These are phyloP conservation scores for Calyptommatus sinebrachiatus DNA, from an alignment of 2,113 vertebrate genomes.

Conservation along the genomic window DNA sequence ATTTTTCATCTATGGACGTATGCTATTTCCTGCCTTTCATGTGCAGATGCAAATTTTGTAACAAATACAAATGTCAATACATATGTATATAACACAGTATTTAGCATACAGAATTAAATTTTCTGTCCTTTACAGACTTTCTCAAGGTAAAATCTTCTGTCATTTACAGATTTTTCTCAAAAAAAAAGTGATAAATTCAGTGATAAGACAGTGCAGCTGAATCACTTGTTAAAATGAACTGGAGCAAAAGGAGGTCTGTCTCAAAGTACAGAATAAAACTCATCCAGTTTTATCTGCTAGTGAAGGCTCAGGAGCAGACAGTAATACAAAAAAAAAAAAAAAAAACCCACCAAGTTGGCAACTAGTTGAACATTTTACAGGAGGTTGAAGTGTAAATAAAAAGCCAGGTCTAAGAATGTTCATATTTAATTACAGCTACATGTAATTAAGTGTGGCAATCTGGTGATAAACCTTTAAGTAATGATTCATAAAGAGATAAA, in stretches of 20 bases:
- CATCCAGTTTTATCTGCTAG: background rate
- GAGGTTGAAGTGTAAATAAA: constrained; percentile 62
- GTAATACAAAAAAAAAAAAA: background rate
- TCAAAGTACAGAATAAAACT: background rate
- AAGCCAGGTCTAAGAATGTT: constrained; percentile 63
- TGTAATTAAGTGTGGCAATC: constrained; percentile 75
- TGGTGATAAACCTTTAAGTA: constrained; percentile 79
- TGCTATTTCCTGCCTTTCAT: no score
- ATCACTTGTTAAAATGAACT: background rate
- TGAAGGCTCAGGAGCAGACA: background rate
- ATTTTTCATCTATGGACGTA: no score
- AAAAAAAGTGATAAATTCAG: background rate
- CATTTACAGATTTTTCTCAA: background rate
- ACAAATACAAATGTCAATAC: background rate
- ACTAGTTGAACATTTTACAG: constrained; percentile 59
- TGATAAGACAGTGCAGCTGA: background rate
- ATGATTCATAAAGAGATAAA: constrained; percentile 79
- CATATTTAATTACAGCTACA: constrained; percentile 72
- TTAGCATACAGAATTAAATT: background rate
- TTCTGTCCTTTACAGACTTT: background rate
- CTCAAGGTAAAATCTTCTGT: background rate
- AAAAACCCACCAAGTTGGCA: constrained; percentile 50
- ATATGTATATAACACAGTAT: background rate
- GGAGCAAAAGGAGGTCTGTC: background rate
- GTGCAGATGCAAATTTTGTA: no score